Evolutionary conservation across 2,888 invertebrate species (phyloP), one percentile per base, ranked within the genome.

Genomic region (Ormyrus thymus): DNA sequence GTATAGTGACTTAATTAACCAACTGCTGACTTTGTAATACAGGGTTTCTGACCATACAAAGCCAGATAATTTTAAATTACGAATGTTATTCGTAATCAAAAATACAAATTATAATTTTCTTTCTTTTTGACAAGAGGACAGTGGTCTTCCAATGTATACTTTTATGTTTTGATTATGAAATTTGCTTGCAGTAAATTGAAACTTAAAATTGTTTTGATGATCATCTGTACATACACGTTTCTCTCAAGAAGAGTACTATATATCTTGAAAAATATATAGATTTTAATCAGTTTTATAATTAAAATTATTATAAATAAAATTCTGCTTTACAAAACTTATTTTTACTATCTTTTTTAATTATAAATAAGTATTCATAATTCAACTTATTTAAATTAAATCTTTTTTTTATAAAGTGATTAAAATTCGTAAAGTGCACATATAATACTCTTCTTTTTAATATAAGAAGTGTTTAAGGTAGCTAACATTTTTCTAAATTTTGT

Each of bases 141-240:
- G 53, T 13, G 8, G 65, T 62, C 59, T 73, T 73, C 53, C 29
- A 70, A 45, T 61, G n/a, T 53, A 64, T 59, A 69, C 46, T 69
- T 73, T 71, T 48, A 62, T 50, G 10, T 56, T 56, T 53, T 72
- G n/a, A 50, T 53, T 7, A 50, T 61, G n/a, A 74, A 68, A 65
- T 69, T 70, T 50, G 55, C 61, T 7, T 11, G 46, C 13, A 10
- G 46, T 43, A 53, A 75, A 58, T 61, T 74, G 11, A 55, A 29
- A 71, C 64, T 56, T 70, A 56, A 48, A 56, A 13, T 69, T 76
- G 62, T 56, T 72, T 79, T 51, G n/a, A 76, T 29, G 71, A 76
- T 29, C 29, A 72, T 13, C 9, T 78, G 75, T 81, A 78, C 75
- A 81, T 81, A 81, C 29, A 11, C 43, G n/a, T 68, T 76, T 78